phyloP scores from a whole-genome alignment of 2,113 vertebrate genomes.

The Cacatua alba region DNA sequence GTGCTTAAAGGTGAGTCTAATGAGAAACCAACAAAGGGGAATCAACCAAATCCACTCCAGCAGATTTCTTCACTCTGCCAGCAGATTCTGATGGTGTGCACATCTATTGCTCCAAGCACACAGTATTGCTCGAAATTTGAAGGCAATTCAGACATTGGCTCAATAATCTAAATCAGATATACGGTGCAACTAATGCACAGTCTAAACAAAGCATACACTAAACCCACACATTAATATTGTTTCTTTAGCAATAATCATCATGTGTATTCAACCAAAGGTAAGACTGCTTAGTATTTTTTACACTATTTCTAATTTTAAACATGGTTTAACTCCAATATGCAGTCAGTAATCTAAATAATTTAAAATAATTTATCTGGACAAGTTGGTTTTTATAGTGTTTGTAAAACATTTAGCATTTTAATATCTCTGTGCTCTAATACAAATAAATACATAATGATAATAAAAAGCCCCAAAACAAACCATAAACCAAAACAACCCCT shows the following conservation, averaged over 20 bases:
- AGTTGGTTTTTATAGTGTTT: background rate
- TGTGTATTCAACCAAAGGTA: background rate
- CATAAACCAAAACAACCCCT: background rate
- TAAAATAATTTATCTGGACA: background rate
- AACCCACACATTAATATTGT: background rate
- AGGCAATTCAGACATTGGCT: background rate
- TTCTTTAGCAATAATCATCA: background rate
- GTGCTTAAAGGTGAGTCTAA: background rate
- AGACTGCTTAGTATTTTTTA: background rate
- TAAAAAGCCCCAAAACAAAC: background rate
- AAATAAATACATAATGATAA: background rate
- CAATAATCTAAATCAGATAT: background rate
- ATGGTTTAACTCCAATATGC: background rate
- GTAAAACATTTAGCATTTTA: background rate
- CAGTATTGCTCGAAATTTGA: background rate
- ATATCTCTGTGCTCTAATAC: background rate
- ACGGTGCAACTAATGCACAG: rapidly evolving
- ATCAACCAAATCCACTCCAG: background rate
- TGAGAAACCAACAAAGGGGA: background rate
- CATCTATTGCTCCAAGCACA: background rate
- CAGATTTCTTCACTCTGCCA: background rate
- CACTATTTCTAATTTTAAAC: background rate
- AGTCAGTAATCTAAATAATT: background rate
- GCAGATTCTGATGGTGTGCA: background rate
- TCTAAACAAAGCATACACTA: background rate